Conservation (phyloP, 2,888 invertebrate species). For the Coelopa pilipes region DNA sequence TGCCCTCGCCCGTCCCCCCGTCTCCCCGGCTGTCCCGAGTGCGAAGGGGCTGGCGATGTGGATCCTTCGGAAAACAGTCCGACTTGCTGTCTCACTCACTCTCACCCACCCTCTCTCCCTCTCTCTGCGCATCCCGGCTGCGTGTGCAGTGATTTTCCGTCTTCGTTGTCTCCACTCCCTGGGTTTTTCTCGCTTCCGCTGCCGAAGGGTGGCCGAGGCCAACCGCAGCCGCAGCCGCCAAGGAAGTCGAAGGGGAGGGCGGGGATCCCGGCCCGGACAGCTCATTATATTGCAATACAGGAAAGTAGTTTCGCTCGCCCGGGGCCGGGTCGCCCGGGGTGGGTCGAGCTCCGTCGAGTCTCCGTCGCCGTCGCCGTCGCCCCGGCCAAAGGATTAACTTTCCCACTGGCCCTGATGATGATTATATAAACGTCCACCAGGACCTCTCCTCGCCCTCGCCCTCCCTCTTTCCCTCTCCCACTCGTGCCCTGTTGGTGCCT, state of each 20-base stretch:
- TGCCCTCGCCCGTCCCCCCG: neutral
- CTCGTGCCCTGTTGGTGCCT: too few species aligned
- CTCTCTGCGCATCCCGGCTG: neutral
- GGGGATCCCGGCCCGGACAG: constrained; percentile 40
- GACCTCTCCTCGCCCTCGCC: too few species aligned
- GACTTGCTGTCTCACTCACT: too few species aligned
- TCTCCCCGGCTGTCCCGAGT: neutral
- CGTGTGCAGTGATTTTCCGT: constrained; percentile 44
- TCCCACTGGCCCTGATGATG: constrained; percentile 22
- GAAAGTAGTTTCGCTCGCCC: constrained; percentile 16
- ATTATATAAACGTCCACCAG: neutral
- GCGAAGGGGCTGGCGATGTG: neutral
- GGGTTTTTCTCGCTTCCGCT: constrained; percentile 25
- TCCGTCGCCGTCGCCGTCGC: too few species aligned
- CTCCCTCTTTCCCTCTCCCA: too few species aligned
- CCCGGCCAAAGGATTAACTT: constrained; percentile 38
- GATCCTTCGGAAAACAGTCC: too few species aligned
- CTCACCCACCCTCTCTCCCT: too few species aligned
- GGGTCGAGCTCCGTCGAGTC: constrained; percentile 2
- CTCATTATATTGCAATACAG: constrained; percentile 63
- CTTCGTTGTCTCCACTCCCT: neutral
- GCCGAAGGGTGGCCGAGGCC: constrained; percentile 31
- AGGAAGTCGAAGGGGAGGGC: neutral
- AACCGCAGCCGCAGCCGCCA: neutral
- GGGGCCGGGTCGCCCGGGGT: neutral